Base-by-base conservation (phyloP, 2,888 invertebrate species). In the Atethmia centrago region DNA sequence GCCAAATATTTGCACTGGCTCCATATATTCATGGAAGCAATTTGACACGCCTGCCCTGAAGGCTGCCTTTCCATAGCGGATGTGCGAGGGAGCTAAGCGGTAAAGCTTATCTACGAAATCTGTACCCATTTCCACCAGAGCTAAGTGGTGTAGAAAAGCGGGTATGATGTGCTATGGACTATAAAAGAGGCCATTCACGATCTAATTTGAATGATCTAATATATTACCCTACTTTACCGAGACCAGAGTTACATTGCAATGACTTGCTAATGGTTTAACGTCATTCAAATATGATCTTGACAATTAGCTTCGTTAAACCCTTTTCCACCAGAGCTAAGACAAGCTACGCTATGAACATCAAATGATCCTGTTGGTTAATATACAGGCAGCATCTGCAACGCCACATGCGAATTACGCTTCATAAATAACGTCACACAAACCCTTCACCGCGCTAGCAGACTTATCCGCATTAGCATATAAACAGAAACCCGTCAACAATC, bases 1-100 rank as follows among this genome's bases (percentile, higher is more conserved):
- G 36, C n/a, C 86, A 88, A 90, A 91, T 90, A 89, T 92, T 91
- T 89, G 88, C 81, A 77, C 76, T 74, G 71, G 87, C 82, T 88
- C 84, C 85, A 88, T 88, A 87, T 88, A 88, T 88, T 87, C 86
- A 85, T 84, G 83, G 73, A 75, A 74, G 79, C 85, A 79, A 88
- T 88, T 90, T 83, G 85, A 85, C 88, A 85, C 90, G 90, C 90
- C 90, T 90, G 89, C 82, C 81, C 79, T 78, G 80, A 80, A 65
- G 12, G 12, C n/a, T 64, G 19, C 5, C 1, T 65, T 45, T 36
- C 9, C 66, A 68, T 0, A 5, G 12, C 10, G 5, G 25, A 28
- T 28, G 10, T 64, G 10, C 16, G 25, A 25, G 19, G 2, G 1
- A 9, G 10, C 10, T 42, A 58, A 31, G 31, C 56, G 21, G 56